Evolutionary conservation across 1,140 invertebrate species (phyloP), one percentile per base, ranked within the genome.

Genomic region (Cyrtorhinus lividipennis): DNA sequence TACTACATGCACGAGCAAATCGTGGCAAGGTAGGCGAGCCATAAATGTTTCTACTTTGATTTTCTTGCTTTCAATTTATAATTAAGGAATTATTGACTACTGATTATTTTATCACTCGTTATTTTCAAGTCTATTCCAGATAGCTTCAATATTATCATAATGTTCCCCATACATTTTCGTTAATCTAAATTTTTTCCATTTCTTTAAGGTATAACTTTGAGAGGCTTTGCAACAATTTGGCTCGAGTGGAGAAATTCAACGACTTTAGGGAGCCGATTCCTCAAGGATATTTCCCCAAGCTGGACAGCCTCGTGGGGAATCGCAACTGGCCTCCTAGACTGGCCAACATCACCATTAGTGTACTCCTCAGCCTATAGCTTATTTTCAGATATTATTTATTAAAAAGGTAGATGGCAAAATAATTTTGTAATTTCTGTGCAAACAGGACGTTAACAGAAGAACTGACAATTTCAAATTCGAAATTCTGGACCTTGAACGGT

Each of bases 1-100:
- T 85, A 80, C 68, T 86, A 85, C 70, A 85, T 85, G 82, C 84
- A 87, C 69, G 80, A 84, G 66, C 83, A 85, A 69, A 79, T 86
- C 10, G 72, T 82, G 60, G 78, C 68, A 22, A 65, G 69, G 56
- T n/a, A n/a, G n/a, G n/a, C n/a, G n/a, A n/a, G n/a, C n/a, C n/a
- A n/a, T n/a, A n/a, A n/a, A n/a, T n/a, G n/a, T n/a, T n/a, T n/a
- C n/a, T n/a, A n/a, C n/a, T n/a, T n/a, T n/a, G n/a, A n/a, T n/a
- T n/a, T n/a, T n/a, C n/a, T n/a, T n/a, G n/a, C n/a, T n/a, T n/a
- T n/a, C n/a, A n/a, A n/a, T n/a, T n/a, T n/a, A n/a, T n/a, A n/a
- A n/a, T n/a, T n/a, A n/a, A n/a, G n/a, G n/a, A n/a, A n/a, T n/a
- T n/a, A n/a, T n/a, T n/a, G n/a, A n/a, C n/a, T n/a, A n/a, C n/a